phyloP scores from a whole-genome alignment of 1,140 invertebrate genomes.

The Oscheius sp. region DNA sequence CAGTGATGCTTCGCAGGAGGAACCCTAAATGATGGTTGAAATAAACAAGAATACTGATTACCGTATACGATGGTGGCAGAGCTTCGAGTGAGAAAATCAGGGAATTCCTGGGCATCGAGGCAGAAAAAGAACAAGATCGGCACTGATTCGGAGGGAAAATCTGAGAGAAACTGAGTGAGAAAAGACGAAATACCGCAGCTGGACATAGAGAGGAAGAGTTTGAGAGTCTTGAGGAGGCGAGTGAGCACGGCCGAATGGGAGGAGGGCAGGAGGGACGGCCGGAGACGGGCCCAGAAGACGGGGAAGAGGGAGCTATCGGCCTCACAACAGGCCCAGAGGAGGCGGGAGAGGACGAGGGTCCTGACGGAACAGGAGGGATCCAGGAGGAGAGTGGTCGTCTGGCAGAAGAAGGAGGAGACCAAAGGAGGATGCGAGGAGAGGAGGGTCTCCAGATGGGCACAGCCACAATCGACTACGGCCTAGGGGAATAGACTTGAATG shows the following conservation, averaged over 20 bases:
- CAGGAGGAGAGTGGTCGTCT: neutral
- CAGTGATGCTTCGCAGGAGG: neutral
- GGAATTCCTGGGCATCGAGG: neutral
- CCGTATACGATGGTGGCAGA: neutral
- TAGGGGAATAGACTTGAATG: neutral
- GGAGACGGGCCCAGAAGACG: neutral
- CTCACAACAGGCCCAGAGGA: slow-evolving; percentile 1
- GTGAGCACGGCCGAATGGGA: neutral
- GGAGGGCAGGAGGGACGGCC: neutral
- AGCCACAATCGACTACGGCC: slow-evolving; percentile 7
- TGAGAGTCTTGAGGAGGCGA: neutral
- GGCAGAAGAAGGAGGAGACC: neutral
- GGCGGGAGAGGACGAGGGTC: neutral
- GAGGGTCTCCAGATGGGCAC: neutral
- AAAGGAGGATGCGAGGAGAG: neutral
- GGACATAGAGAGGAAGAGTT: neutral
- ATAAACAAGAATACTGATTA: neutral
- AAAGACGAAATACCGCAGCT: neutral
- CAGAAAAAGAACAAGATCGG: neutral
- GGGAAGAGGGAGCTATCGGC: neutral
- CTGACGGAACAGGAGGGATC: neutral
- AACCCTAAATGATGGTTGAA: neutral
- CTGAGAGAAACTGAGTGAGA: neutral
- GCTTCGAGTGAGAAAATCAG: neutral
- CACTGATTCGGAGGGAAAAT: neutral